A percentile compares a stretch with the other conserved stretches of the same genome.
Evolutionary conservation across 2,888 invertebrate species (phyloP).

Genomic region (Corythucha ciliata): DNA sequence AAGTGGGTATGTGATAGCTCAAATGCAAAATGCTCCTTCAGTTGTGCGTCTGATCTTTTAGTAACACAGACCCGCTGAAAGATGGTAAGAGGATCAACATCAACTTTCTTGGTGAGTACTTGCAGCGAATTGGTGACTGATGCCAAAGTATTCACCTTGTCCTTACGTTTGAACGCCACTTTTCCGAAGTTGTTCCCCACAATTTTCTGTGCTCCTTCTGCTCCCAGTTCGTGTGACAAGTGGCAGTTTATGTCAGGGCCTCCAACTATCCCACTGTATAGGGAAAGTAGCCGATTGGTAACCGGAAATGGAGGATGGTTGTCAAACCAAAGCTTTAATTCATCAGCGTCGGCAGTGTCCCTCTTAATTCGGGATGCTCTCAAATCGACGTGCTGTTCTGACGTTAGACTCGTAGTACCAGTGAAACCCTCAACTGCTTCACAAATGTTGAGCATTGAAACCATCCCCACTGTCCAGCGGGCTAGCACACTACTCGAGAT

Average conservation of each 20-base stretch:
- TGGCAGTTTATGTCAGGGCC: slow-evolving; percentile 31
- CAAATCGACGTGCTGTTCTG: slow-evolving; percentile 19
- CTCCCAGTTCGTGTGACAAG: slow-evolving; percentile 28
- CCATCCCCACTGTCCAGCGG: slow-evolving; percentile 21
- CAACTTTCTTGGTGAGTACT: slow-evolving; percentile 6
- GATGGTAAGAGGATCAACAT: slow-evolving; percentile 18
- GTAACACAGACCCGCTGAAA: slow-evolving; percentile 30
- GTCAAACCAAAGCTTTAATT: slow-evolving; percentile 33
- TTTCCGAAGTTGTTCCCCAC: slow-evolving; percentile 28
- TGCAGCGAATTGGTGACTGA: slow-evolving; percentile 1
- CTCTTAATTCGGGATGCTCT: slow-evolving; percentile 28
- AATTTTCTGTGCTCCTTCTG: slow-evolving; percentile 24
- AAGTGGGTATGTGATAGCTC: slow-evolving; percentile 31
- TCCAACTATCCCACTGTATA: slow-evolving; percentile 32
- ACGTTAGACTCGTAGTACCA: slow-evolving; percentile 30
- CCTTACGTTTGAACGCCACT: slow-evolving; percentile 15
- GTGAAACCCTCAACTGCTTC: slow-evolving; percentile 30
- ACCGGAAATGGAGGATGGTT: slow-evolving; percentile 33
- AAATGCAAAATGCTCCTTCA: slow-evolving; percentile 30
- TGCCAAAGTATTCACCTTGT: slow-evolving; percentile 12
- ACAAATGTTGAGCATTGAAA: slow-evolving; percentile 28
- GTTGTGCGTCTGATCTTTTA: slow-evolving; percentile 34
- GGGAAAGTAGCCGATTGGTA: slow-evolving; percentile 18
- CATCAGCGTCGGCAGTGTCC: slow-evolving; percentile 31
- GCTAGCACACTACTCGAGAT: slow-evolving; percentile 18